Conservation (phyloP, 2,888 invertebrate genomes). For the Melinaea marsaeus region DNA sequence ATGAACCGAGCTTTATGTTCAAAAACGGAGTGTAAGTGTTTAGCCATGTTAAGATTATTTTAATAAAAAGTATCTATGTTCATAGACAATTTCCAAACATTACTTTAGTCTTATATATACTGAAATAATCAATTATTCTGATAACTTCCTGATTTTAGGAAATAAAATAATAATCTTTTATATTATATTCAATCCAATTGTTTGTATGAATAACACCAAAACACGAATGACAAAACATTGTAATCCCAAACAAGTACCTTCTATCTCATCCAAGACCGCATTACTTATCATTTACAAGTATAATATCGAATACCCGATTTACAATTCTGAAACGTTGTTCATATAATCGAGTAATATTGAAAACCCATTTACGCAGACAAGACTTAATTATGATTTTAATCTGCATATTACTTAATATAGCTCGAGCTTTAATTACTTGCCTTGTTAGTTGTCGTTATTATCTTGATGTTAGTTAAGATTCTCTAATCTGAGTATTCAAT, state of each 20-base stretch:
- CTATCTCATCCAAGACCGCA: conserved; percentile 24
- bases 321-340: conserved; percentile 37
- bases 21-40: no score
- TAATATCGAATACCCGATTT: conserved; percentile 38
- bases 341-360: conserved; percentile 35
- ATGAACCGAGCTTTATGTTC: no score
- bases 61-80: no score
- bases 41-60: no score
- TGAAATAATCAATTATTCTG: no score
- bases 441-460: neutral
- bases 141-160: no score
- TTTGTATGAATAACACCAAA: neutral
- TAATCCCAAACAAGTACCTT: conserved; percentile 12
- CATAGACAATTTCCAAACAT: no score
- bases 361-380: conserved; percentile 32
- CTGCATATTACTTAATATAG: conserved; percentile 21
- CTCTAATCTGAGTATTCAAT: no score
- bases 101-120: no score
- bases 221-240: conserved; percentile 22
- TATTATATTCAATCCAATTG: conserved; percentile 1
- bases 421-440: conserved; percentile 3
- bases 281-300: conserved; percentile 40
- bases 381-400: conserved; percentile 32
- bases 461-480: neutral
- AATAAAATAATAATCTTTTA: neutral